A percentile compares a stretch with the other conserved stretches of the same genome.
phyloP scores from a whole-genome alignment of 2,888 invertebrate genomes.

The Antheraea yamamai region DNA sequence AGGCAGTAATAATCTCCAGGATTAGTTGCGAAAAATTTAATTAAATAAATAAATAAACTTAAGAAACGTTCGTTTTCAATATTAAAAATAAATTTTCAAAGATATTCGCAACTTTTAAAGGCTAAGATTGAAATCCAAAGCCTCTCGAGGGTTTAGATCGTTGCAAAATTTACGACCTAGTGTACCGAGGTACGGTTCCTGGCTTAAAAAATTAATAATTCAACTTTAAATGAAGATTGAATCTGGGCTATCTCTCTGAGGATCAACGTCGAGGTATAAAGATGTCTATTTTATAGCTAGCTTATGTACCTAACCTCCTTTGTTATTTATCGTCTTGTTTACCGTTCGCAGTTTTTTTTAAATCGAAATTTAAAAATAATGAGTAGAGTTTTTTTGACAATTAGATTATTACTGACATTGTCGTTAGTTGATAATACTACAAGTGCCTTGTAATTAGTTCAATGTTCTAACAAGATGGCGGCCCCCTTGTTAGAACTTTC shows the following conservation, averaged over 20 bases:
- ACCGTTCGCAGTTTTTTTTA: background rate
- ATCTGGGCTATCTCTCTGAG: conserved; percentile 13
- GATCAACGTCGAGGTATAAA: conserved; percentile 1
- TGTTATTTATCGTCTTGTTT: background rate
- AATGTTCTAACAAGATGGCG: too few species aligned
- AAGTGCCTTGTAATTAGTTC: too few species aligned
- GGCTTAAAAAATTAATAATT: conserved; percentile 30
- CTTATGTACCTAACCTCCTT: background rate
- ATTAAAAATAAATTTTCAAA: background rate
- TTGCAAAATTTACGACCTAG: conserved; percentile 18
- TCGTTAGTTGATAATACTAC: too few species aligned
- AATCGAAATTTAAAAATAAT: too few species aligned
- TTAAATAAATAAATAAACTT: too few species aligned
- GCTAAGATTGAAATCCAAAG: background rate
- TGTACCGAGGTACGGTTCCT: conserved; percentile 5
- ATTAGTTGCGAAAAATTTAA: too few species aligned
- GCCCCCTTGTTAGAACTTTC: too few species aligned
- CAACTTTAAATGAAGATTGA: conserved; percentile 27
- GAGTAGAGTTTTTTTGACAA: too few species aligned
- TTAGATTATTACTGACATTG: too few species aligned
- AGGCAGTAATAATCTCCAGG: too few species aligned
- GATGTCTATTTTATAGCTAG: conserved; percentile 1
- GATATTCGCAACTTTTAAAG: background rate
- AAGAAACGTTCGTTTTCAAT: background rate
- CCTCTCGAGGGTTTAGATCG: background rate